A percentile compares a stretch with the other conserved stretches of the same genome.
phyloP scores from a whole-genome alignment of 2,888 invertebrate genomes.

The Sphaerophoria rueppellii region DNA sequence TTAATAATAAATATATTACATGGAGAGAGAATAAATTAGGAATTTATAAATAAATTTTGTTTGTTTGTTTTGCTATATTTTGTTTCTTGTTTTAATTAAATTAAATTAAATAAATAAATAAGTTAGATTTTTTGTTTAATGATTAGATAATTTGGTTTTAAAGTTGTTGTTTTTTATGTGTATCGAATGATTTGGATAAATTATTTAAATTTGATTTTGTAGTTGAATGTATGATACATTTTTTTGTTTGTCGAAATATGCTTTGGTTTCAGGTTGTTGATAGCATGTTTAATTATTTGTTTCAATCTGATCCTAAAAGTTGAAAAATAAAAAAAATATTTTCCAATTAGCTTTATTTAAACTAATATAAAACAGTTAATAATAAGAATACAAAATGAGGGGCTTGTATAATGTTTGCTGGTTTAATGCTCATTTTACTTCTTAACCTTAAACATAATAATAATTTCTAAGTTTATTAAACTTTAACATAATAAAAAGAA shows the following conservation, averaged over 20 bases:
- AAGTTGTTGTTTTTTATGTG: conserved; percentile 62
- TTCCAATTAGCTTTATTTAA: too few species aligned
- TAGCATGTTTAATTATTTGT: conserved; percentile 66
- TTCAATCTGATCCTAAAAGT: conserved; percentile 12
- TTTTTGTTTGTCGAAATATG: conserved; percentile 53
- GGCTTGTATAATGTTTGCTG: conserved; percentile 2
- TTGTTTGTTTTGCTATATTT: conserved; percentile 73
- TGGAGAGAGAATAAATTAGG: conserved; percentile 71
- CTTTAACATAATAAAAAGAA: not conserved
- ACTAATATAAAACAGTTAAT: too few species aligned
- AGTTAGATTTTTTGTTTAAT: conserved; percentile 74
- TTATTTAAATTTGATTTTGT: conserved; percentile 69
- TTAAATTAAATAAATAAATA: conserved; percentile 76
- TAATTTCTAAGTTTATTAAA: too few species aligned
- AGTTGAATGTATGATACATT: conserved; percentile 64
- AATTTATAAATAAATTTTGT: conserved; percentile 58
- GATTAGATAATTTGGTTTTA: conserved; percentile 77
- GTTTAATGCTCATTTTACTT: not conserved
- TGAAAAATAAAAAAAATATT: not conserved
- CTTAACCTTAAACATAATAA: not conserved
- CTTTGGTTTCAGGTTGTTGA: conserved; percentile 72
- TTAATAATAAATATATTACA: conserved; percentile 37
- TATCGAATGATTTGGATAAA: conserved; percentile 51
- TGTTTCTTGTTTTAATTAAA: conserved; percentile 57
- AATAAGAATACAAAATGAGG: not conserved